Base-by-base conservation (phyloP, 2,888 invertebrate genomes). In the Macropis europaea region DNA sequence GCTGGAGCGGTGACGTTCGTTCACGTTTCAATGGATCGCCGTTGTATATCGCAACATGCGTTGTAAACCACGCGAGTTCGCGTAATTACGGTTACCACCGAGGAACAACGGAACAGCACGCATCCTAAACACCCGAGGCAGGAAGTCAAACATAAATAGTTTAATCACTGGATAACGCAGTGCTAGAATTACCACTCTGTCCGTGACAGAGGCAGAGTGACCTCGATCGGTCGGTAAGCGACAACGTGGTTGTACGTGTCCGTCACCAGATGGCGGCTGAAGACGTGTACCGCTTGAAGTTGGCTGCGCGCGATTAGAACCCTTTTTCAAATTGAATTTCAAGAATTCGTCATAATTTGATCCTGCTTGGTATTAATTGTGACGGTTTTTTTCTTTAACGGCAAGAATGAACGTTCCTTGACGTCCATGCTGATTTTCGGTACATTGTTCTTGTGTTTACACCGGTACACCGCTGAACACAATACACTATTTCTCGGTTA, bases 121-220 rank as follows among this genome's bases (percentile, higher is more conserved):
- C 77, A 71, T 76, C 64, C 64, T 73, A 69, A 77, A 72, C 71
- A 73, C 67, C 26, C 62, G 43, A 36, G 63, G 54, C 70, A 71
- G 71, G 78, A 79, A 78, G 68, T 68, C 59, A 47, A 59, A 68
- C 59, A 34, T 66, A 68, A 76, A 68, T 73, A 70, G 45, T 73
- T 68, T 62, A 50, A 64, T 57, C 74, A 76, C 53, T 67, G 73
- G 60, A 48, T 63, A 70, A 70, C 66, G 63, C n/a, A 36, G 19
- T 61, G 17, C 19, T 71, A 71, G 73, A 73, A 73, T 71, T 38
- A 57, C 71, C 53, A 48, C 71, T 71, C 66, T 32, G 4, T 45
- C 28, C 52, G 15, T 26, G 24, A 11, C 7, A 36, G 22, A 26
- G 11, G 28, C 24, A 36, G 5, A 36, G 19, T 52, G 22, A 47